These are phyloP conservation scores for Axis porcinus DNA, from an alignment of 2,113 vertebrate species.

Conservation along the genomic window DNA sequence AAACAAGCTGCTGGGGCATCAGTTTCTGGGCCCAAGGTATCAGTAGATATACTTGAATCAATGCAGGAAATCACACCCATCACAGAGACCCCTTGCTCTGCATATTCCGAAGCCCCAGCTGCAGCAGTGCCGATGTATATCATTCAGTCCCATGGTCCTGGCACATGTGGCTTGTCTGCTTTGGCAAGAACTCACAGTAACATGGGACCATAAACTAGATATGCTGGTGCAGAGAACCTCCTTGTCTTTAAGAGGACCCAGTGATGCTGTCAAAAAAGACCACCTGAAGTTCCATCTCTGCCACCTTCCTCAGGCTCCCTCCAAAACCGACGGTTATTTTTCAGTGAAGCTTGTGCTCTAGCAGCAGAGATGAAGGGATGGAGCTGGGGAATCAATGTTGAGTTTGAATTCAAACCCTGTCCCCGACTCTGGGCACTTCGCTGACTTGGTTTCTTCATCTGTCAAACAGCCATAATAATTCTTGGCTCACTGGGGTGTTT, in stretches of 20 bases:
- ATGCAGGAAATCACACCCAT: not conserved
- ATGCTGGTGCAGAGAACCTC: not conserved
- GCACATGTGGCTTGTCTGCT: not conserved
- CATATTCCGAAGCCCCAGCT: not conserved
- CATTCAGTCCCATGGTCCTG: not conserved
- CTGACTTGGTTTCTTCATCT: not conserved
- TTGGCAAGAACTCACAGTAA: not conserved
- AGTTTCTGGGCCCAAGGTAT: not conserved
- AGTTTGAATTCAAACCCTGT: not conserved
- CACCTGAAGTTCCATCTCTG: not conserved
- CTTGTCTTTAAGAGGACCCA: not conserved
- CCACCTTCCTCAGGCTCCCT: not conserved
- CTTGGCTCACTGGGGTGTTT: not conserved
- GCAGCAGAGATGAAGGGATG: too few species aligned
- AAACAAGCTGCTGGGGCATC: not conserved
- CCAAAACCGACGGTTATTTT: not conserved
- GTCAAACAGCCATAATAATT: not conserved
- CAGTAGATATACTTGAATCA: not conserved
- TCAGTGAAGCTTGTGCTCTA: not conserved
- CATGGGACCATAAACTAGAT: not conserved
- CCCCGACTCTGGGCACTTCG: not conserved
- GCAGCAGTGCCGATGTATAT: not conserved
- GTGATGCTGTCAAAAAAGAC: not conserved
- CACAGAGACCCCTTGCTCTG: rapidly evolving
- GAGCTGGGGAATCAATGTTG: not conserved